phyloP scores from a whole-genome alignment of 2,888 invertebrate species.

The Magallana nippona region DNA sequence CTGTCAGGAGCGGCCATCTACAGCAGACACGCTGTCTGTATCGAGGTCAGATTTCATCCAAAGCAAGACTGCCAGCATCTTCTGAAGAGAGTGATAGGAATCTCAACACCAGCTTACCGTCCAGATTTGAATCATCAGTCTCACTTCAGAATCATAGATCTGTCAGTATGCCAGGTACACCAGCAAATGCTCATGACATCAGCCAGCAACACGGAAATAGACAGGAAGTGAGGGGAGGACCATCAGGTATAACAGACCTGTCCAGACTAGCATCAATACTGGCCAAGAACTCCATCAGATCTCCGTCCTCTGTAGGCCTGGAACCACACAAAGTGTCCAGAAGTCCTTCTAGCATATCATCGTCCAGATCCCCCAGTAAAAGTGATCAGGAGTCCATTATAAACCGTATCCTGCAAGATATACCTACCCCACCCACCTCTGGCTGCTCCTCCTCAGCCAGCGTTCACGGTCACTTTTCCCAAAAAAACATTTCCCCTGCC shows the following conservation, averaged over 20 bases:
- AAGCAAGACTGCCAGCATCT: background rate
- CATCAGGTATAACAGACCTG: background rate
- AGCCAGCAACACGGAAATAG: background rate
- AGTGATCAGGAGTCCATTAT: conserved; percentile 17
- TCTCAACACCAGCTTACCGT: conserved; percentile 13
- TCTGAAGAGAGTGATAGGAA: no score
- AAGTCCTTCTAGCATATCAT: background rate
- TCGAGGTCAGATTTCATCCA: conserved; percentile 1
- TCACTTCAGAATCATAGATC: background rate
- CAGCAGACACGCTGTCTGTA: background rate
- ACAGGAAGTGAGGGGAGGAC: background rate
- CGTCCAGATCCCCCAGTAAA: background rate
- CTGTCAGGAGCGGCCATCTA: background rate
- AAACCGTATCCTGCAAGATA: background rate
- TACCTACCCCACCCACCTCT: background rate
- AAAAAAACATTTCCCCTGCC: background rate
- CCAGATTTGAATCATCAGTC: background rate
- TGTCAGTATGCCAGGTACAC: background rate
- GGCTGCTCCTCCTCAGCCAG: background rate
- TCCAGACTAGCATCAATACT: background rate
- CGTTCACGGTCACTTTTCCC: background rate
- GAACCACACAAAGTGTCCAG: background rate
- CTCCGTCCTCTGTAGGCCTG: background rate
- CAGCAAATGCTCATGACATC: background rate
- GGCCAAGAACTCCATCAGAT: background rate